Percentiles rank a stretch among this genome's conserved stretches.
Conservation (phyloP, 2,888 invertebrate species). For the Peribatodes rhomboidaria region DNA sequence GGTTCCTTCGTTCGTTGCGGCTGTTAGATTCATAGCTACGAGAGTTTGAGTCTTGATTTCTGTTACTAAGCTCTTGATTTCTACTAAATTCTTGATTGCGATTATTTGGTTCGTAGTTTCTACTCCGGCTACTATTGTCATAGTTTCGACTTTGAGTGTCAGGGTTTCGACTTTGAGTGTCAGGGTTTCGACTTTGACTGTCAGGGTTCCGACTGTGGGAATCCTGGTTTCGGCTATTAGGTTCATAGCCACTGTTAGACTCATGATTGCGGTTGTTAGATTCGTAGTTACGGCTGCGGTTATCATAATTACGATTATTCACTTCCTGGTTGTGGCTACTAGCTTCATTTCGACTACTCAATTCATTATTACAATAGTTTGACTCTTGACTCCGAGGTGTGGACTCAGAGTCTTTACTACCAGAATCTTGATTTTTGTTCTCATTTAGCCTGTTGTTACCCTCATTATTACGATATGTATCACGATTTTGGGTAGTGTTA, state of each 20-base stretch:
- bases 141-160: slow-evolving; percentile 49
- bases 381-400: slow-evolving; percentile 43
- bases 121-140: slow-evolving; percentile 32
- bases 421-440: slow-evolving; percentile 35
- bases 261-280: slow-evolving; percentile 40
- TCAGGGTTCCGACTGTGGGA: slow-evolving; percentile 37
- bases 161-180: slow-evolving; percentile 46
- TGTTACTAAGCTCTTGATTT: slow-evolving; percentile 31
- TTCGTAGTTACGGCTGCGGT: slow-evolving; percentile 38
- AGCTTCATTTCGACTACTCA: slow-evolving; percentile 46
- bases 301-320: slow-evolving; percentile 45
- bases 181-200: slow-evolving; percentile 35
- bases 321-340: slow-evolving; percentile 43
- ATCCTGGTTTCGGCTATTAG: slow-evolving; percentile 37
- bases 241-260: slow-evolving; percentile 45
- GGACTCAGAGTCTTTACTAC: slow-evolving; percentile 46
- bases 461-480: slow-evolving; percentile 52
- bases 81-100: slow-evolving; percentile 43
- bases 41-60: slow-evolving; percentile 41
- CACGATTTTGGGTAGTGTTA: slow-evolving; percentile 55
- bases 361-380: slow-evolving; percentile 49
- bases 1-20: slow-evolving; percentile 62
- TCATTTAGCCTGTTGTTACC: slow-evolving; percentile 47
- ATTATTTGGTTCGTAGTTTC: slow-evolving; percentile 42
- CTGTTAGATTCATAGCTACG: slow-evolving; percentile 43